phyloP scores from a whole-genome alignment of 2,113 vertebrate species.

The Trogon melanurus region DNA sequence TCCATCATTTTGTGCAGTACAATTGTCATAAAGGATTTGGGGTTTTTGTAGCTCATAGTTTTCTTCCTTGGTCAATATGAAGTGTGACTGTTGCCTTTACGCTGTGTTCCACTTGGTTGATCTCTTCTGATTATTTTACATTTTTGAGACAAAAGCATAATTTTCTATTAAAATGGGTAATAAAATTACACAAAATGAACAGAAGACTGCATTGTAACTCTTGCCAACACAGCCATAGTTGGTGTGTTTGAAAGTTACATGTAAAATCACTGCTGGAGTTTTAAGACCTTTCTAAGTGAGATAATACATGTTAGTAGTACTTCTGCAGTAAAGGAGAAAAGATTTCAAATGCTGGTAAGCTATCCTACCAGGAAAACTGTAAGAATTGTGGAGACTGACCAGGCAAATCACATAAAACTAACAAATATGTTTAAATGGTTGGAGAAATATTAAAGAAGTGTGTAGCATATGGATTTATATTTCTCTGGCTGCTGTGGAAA shows the following conservation, averaged over 20 bases:
- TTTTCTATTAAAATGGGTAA: not conserved
- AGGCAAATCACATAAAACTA: not conserved
- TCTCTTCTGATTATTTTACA: not conserved
- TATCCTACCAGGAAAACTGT: not conserved
- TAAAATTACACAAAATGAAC: not conserved
- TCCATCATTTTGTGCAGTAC: not conserved
- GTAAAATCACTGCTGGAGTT: not conserved
- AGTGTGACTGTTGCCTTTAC: not conserved
- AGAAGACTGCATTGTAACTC: not conserved
- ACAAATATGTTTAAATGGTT: not conserved
- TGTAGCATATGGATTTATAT: not conserved
- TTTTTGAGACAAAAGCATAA: not conserved
- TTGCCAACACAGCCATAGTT: not conserved
- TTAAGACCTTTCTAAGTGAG: not conserved
- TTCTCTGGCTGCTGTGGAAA: not conserved
- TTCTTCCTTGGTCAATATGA: not conserved
- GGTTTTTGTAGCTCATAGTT: not conserved
- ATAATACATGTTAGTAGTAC: not conserved
- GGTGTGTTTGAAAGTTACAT: not conserved
- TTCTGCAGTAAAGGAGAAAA: not conserved
- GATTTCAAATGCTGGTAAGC: not conserved
- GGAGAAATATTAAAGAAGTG: not conserved
- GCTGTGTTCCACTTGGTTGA: not conserved
- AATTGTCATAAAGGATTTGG: not conserved
- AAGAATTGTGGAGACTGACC: not conserved